Evolutionary conservation across 2,888 invertebrate genomes (phyloP), one percentile per base, ranked within the genome.

Genomic region (Leptogaster cylindrica): DNA sequence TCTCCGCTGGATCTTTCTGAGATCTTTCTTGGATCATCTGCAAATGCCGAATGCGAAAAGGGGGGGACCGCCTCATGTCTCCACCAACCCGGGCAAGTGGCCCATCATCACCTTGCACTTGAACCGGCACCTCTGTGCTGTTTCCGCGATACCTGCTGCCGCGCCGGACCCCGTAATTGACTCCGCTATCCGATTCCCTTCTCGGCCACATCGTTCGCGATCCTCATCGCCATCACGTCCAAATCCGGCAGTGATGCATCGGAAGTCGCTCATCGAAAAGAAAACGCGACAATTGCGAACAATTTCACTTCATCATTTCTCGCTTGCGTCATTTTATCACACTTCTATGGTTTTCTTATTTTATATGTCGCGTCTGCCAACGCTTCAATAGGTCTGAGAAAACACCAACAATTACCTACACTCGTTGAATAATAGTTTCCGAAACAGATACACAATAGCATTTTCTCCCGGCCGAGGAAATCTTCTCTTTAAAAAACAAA

Each of bases 321-420:
- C 8, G 36, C 55, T 55, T 55, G 23, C 55, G 55, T 55, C 55
- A 55, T 55, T 55, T n/a, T 25, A 39, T 23, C 46, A 23, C 23
- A 7, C 14, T n/a, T 36, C 36, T 33, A 36, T 5, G 36, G 33
- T 18, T 55, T 55, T 55, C 33, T 33, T 55, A 8, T 10, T 55
- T 55, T 14, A 28, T 33, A 18, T 23, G 46, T 3, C 7, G 10
- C 23, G 20, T 2, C 55, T 16, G 14, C 41, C 6, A 2, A 16
- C 10, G n/a, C 41, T 16, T 41, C 10, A 18, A 10, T 16, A n/a
- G 41, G n/a, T n/a, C n/a, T n/a, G n/a, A n/a, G n/a, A n/a, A n/a
- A n/a, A n/a, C n/a, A n/a, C n/a, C n/a, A n/a, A n/a, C n/a, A n/a
- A n/a, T n/a, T n/a, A 36, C n/a, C 20, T 8, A 31, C 7, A 18